Evolutionary conservation across 2,113 vertebrate genomes (phyloP), one percentile per base, ranked within the genome.

Genomic region (Sisor rabdophorus): DNA sequence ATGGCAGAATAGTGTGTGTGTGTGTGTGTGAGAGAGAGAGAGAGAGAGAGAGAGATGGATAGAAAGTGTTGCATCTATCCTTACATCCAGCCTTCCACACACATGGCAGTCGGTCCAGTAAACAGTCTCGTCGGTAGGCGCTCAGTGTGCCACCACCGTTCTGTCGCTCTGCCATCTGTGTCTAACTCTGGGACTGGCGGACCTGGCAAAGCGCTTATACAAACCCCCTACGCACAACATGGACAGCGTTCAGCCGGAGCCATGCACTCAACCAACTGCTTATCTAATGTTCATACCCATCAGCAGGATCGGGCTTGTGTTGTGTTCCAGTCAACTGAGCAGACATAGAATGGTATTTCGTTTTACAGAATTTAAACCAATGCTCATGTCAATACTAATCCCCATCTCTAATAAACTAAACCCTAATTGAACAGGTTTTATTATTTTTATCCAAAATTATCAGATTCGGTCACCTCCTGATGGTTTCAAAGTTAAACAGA

Each of bases 161-260:
- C 60, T 63, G 40, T 65, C 32, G 59, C 59, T 17, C 68, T 63
- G 79, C 65, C 55, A 55, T 64, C 68, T 64, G 71, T 69, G 81
- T 54, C 76, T 75, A 77, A 53, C 74, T 64, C 22, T 2, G 55
- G 71, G 78, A 83, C 71, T 19, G 40, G 52, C 50, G 17, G 53
- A 24, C 65, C 61, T 75, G 76, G 70, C 71, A 71, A 11, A 36
- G 55, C 75, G 76, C 50, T 76, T 22, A 55, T 22, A 53, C 16
- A 58, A 54, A 40, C 79, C 50, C 70, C 68, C 73, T 74, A 84
- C 77, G 79, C 80, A 81, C 70, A 84, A 68, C 80, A 84, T 77
- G 83, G 73, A 24, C 63, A 30, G 50, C 20, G 22, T 59, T 76
- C 24, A n/a, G 78, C 71, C 32, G 36, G 71, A 75, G 67, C 30